phyloP scores from a whole-genome alignment of 2,113 vertebrate species.

The Monopterus albus region DNA sequence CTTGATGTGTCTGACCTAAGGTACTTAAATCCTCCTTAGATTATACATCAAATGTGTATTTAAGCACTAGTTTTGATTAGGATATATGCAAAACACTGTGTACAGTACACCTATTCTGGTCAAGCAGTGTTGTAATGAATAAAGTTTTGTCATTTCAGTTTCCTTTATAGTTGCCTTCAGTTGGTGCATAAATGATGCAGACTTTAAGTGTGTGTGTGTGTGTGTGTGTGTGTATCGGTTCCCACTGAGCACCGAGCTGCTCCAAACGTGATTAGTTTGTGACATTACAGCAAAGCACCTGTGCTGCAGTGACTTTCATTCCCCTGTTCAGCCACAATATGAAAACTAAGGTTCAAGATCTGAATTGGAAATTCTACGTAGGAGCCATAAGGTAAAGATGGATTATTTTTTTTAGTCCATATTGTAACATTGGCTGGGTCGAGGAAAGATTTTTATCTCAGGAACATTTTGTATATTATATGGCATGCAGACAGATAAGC shows the following conservation, averaged over 20 bases:
- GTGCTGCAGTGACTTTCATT: slow-evolving; percentile 8
- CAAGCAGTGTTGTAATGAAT: slow-evolving; percentile 69
- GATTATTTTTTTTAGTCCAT: no score
- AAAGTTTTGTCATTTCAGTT: slow-evolving; percentile 64
- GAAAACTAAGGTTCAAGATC: slow-evolving; percentile 19
- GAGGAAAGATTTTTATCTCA: no score
- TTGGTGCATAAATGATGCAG: background rate
- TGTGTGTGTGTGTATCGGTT: no score
- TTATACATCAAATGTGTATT: slow-evolving; percentile 66
- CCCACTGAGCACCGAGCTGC: no score
- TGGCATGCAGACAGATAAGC: no score
- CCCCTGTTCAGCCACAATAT: slow-evolving; percentile 27
- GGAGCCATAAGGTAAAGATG: slow-evolving; percentile 57
- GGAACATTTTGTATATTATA: no score
- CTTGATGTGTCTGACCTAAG: slow-evolving; percentile 53
- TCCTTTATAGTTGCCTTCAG: slow-evolving; percentile 19
- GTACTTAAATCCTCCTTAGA: slow-evolving; percentile 61
- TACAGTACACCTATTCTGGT: slow-evolving; percentile 48
- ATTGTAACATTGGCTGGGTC: no score
- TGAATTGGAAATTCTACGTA: background rate
- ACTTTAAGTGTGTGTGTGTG: background rate
- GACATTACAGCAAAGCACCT: slow-evolving; percentile 52
- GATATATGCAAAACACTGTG: slow-evolving; percentile 66
- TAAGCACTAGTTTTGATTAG: slow-evolving; percentile 66
- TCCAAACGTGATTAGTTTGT: slow-evolving; percentile 39